Evolutionary conservation across 2,113 vertebrate species (phyloP), one percentile per base, ranked within the genome.

Genomic region (Mesitornis unicolor): DNA sequence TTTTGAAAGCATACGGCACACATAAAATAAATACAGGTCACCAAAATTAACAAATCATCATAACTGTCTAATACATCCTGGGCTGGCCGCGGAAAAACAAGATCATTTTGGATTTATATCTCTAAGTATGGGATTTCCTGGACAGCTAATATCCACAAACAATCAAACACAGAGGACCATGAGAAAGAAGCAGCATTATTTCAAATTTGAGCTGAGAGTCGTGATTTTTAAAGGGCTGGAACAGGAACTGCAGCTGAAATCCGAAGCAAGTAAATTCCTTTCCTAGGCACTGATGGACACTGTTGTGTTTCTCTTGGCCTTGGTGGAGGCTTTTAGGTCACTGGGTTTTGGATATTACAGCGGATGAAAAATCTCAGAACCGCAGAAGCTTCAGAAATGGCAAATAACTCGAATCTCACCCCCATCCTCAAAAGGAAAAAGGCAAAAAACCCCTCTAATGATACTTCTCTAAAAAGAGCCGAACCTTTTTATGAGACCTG

Each of bases 101-200:
- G 97, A 97, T 98, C 97, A 97, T 97, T 98, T 97, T 98, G 97
- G 97, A 98, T 98, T 98, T 97, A 97, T 98, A 98, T 98, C 97
- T 98, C 97, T 98, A 97, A 98, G 96, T 98, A 97, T 98, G 97
- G 98, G 98, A 98, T 98, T 98, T 98, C 98, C 98, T 98, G 98
- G 97, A 98, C 97, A 98, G 98, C 97, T 98, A 98, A 98, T 98
- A 98, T 97, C 97, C 97, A 98, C 97, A 98, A 98, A 98, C 97
- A 98, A 98, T 98, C 98, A 98, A 97, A 97, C 97, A 96, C 94
- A 83, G 96, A 98, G 97, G 95, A 97, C 93, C 97, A 96, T 59
- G 94, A 96, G 97, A 94, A 94, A 97, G 97, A 97, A 97, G 96
- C 94, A 97, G 96, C 95, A 76, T 97, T 98, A 97, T 97, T 98